Conservation (phyloP, 35 echinoderm and acorn worm species). For the Amphiura filiformis region DNA sequence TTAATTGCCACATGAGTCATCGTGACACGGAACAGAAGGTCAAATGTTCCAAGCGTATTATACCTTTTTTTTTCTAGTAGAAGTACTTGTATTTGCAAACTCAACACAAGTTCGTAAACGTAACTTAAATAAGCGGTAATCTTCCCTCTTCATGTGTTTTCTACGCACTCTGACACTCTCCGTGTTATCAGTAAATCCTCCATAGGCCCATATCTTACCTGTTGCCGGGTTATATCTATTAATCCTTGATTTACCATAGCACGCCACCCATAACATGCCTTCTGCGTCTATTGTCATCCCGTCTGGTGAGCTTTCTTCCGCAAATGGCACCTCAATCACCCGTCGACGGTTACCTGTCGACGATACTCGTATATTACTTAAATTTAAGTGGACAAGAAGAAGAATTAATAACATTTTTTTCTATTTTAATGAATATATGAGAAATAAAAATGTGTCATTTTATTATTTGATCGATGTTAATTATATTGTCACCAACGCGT, state of each 20-base stretch:
- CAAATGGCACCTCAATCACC: slow-evolving; percentile 23
- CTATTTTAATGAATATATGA: no score
- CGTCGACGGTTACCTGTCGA: slow-evolving; percentile 75
- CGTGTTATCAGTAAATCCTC: not conserved
- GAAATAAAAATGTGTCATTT: no score
- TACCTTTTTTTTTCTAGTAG: no score
- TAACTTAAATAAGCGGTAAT: not conserved
- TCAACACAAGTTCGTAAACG: not conserved
- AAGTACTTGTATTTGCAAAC: not conserved
- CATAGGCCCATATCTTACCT: slow-evolving; percentile 39
- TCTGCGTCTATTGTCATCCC: slow-evolving; percentile 89
- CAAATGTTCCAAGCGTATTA: no score
- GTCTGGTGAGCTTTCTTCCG: slow-evolving; percentile 59
- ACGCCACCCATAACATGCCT: slow-evolving; percentile 87
- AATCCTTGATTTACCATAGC: slow-evolving; percentile 39
- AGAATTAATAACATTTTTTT: no score
- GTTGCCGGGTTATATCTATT: slow-evolving; percentile 72
- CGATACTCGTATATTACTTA: no score
- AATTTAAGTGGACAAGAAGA: no score
- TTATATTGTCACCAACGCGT: not conserved
- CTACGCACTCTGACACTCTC: not conserved
- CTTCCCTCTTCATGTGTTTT: not conserved
- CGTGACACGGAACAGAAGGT: no score
- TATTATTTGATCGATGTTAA: no score
- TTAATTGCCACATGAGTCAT: no score